These are phyloP conservation scores for Poicephalus gulielmi DNA, from an alignment of 2,113 vertebrate genomes.

Conservation along the genomic window DNA sequence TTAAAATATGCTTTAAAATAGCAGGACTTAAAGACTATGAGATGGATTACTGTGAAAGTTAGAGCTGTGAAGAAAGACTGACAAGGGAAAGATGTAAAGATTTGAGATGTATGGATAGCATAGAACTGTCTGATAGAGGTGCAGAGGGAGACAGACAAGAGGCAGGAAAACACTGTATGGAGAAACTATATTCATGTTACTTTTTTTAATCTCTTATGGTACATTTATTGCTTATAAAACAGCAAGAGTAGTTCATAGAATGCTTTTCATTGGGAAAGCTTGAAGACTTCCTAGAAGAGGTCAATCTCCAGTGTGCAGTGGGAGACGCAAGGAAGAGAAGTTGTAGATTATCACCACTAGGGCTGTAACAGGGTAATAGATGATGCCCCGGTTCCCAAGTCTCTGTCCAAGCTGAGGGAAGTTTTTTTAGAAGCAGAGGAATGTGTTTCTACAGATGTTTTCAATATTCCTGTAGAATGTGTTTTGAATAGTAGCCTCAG, in stretches of 20 bases:
- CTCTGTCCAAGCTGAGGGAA: not conserved
- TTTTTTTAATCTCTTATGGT: not conserved
- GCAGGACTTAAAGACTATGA: not conserved
- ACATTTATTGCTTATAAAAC: not conserved
- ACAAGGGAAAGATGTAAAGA: not conserved
- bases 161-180: not conserved
- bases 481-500: not conserved
- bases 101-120: not conserved
- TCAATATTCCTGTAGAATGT: not conserved
- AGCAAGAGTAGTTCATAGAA: not conserved
- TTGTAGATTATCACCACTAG: not conserved
- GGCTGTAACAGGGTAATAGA: not conserved
- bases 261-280: not conserved
- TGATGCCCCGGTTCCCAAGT: not conserved
- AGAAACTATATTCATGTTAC: not conserved
- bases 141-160: not conserved
- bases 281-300: not conserved
- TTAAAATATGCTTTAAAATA: not conserved
- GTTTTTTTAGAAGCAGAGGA: not conserved
- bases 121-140: not conserved
- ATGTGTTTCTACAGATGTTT: not conserved
- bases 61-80: not conserved
- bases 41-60: not conserved
- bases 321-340: not conserved
- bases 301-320: not conserved